phyloP scores from a whole-genome alignment of 2,888 invertebrate species.

The Antheraea yamamai region DNA sequence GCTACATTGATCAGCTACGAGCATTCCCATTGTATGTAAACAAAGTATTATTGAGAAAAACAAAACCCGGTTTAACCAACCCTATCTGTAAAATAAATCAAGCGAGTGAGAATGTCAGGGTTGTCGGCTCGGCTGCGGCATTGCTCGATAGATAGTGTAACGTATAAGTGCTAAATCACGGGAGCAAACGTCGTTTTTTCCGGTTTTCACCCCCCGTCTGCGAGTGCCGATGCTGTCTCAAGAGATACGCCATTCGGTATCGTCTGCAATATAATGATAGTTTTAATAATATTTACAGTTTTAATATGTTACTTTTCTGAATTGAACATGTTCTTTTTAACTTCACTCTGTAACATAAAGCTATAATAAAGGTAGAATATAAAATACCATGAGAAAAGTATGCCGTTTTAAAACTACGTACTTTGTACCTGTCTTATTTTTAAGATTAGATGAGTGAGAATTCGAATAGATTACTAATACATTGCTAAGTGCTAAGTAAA shows the following conservation, averaged over 20 bases:
- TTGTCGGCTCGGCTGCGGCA: not conserved
- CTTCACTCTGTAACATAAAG: no score
- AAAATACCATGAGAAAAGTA: no score
- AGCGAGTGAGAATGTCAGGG: constrained; percentile 11
- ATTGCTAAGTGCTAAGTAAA: no score
- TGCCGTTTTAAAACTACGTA: no score
- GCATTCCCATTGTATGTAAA: constrained; percentile 15
- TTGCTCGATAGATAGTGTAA: constrained; percentile 33
- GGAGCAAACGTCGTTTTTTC: constrained; percentile 72
- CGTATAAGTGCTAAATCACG: constrained; percentile 70
- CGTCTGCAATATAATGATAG: constrained; percentile 44
- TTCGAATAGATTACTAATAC: no score
- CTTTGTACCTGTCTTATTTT: no score
- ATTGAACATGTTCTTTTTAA: no score
- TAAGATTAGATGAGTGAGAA: no score
- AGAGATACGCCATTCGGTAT: constrained; percentile 64
- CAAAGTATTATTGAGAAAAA: constrained; percentile 14
- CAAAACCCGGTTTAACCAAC: not conserved
- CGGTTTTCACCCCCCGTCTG: constrained; percentile 61
- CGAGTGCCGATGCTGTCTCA: constrained; percentile 70
- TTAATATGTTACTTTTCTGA: not conserved
- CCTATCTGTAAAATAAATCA: constrained; percentile 11
- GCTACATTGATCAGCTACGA: no score
- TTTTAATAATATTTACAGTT: not conserved
- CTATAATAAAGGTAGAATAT: no score